Percentiles rank a stretch among this genome's conserved stretches.
Conservation (phyloP, 2,797 vertebrate genomes). For the Sebastes aleutianus region DNA sequence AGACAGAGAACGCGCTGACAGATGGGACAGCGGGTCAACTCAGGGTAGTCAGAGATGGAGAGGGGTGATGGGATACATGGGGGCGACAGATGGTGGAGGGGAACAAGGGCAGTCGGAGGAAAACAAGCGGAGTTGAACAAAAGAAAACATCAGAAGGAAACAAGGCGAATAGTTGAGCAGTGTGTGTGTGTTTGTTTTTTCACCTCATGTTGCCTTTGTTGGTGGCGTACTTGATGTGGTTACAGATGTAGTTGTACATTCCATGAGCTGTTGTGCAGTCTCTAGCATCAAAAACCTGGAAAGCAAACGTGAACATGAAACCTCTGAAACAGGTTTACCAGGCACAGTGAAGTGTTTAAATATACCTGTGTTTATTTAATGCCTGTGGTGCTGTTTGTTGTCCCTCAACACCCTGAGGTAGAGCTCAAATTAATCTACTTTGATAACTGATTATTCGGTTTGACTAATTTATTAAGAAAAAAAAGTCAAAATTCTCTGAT, state of each 20-base stretch:
- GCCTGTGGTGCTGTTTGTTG: neutral
- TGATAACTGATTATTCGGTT: no score
- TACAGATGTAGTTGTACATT: conserved; percentile 99
- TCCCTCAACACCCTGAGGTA: no score
- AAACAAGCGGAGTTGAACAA: conserved; percentile 4
- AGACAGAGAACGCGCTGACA: conserved; percentile 57
- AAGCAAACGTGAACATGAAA: neutral
- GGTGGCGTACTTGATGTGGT: conserved; percentile 98
- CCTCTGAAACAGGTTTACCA: neutral
- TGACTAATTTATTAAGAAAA: no score
- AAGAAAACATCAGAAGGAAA: neutral
- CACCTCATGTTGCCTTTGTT: conserved; percentile 99
- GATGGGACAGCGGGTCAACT: conserved; percentile 72
- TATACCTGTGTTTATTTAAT: neutral
- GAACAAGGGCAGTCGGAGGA: conserved; percentile 7
- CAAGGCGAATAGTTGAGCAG: neutral
- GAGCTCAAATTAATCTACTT: no score
- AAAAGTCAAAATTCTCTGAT: no score
- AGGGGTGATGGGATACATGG: conserved; percentile 34
- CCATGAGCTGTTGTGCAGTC: conserved; percentile 97
- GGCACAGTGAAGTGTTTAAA: neutral
- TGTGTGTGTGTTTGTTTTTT: conserved; percentile 20
- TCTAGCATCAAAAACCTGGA: conserved; percentile 95
- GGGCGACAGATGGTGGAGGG: conserved; percentile 55
- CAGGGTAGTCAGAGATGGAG: conserved; percentile 44